Base-by-base conservation (phyloP, 2,113 vertebrate species). In the Synodontis membranacea region DNA sequence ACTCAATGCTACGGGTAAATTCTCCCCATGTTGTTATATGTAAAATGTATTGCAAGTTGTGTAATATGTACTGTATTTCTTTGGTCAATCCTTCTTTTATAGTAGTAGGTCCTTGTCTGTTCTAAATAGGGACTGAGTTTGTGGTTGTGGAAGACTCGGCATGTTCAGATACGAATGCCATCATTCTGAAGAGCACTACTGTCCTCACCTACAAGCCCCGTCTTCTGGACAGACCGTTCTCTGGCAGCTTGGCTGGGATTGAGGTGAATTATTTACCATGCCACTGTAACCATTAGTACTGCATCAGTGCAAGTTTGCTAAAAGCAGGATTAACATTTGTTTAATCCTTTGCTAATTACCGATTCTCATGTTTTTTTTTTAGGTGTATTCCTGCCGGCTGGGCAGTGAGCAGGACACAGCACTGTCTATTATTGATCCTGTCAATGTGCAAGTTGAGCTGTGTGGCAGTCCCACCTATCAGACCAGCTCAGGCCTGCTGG, bases 171-270 rank as follows among this genome's bases (percentile, higher is more conserved):
- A 98, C 98, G 86, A 97, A 92, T 0, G 98, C 98, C 48, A 94
- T 99, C 42, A 98, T 99, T 90, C 91, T 99, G 86, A 99, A 99
- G 90, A 98, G 98, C n/a, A 99, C 97, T 3, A 98, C 98, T 0
- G 98, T 99, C 56, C 97, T 99, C 19, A 99, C 97, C 5, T 99
- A 99, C 86, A 99, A 99, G 88, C 98, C 98, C 82, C 96, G 96
- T 8, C 87, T 99, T 44, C 87, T 96, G 1, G 98, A 99, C 90
- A 95, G 96, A 3, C 98, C 98, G 37, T 99, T 99, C 90, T 99
- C 97, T 74, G 97, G 97, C 44, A 98, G 96, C 87, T 94, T 99
- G 56, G 97, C 96, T 89, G 97, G 97, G 83, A 95, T 99, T 28
- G 98, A 99, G 97, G 98, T 99, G 89, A 95, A 88, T 56, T 82